These are phyloP conservation scores for Mionectes macconnelli DNA, from an alignment of 2,113 vertebrate species.

Conservation along the genomic window DNA sequence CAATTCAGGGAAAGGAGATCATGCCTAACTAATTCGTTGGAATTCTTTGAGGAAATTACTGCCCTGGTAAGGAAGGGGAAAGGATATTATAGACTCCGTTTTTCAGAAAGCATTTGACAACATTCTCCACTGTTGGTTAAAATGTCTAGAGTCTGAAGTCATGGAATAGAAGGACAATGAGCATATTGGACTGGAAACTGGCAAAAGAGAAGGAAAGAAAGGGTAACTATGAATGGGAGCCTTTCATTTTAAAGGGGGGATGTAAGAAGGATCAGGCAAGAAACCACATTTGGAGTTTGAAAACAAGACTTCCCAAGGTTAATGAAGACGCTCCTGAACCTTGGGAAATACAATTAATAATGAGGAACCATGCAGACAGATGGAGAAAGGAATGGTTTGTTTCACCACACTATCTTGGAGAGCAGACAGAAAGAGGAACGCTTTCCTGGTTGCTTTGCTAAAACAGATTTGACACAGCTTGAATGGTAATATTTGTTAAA, in stretches of 20 bases:
- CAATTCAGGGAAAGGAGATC: constrained; percentile 75
- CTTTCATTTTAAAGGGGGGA: constrained; percentile 58
- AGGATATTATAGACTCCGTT: constrained; percentile 65
- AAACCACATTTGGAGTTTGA: constrained; percentile 44
- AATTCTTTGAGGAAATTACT: constrained; percentile 81
- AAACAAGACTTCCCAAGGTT: constrained; percentile 50
- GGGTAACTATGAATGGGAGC: constrained; percentile 54
- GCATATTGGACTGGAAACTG: constrained; percentile 69
- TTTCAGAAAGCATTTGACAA: constrained; percentile 71
- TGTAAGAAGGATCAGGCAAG: constrained; percentile 50
- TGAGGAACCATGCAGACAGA: neutral
- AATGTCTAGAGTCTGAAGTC: constrained; percentile 78
- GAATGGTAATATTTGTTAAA: neutral
- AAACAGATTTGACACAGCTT: neutral
- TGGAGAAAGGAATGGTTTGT: constrained; percentile 31
- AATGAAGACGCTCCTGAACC: constrained; percentile 41
- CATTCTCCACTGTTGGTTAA: constrained; percentile 75
- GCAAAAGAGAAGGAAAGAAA: constrained; percentile 65
- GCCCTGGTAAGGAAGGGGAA: constrained; percentile 66
- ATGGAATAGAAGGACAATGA: constrained; percentile 70
- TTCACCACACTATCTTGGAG: neutral
- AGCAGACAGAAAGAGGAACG: constrained; percentile 6
- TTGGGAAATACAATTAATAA: constrained; percentile 48
- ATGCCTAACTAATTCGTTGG: constrained; percentile 79
- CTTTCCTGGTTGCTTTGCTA: neutral